A percentile compares a stretch with the other conserved stretches of the same genome.
Evolutionary conservation across 2,797 vertebrate species (phyloP).

Genomic region (Remorina albescens): DNA sequence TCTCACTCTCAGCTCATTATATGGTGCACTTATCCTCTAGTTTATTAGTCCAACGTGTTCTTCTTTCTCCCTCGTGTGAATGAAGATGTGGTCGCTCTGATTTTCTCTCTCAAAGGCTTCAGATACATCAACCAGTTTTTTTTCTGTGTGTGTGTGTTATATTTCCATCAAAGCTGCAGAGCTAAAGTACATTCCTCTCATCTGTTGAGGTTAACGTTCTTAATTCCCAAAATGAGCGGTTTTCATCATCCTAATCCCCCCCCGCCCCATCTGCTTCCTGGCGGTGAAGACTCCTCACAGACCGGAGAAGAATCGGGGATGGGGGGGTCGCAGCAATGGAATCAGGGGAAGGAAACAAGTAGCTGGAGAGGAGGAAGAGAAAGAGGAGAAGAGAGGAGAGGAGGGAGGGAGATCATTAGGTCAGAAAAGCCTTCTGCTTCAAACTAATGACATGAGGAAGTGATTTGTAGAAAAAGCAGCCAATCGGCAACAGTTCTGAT

Average conservation of each 20-base stretch:
- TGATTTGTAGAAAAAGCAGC: conserved; percentile 44
- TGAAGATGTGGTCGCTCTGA: conserved; percentile 16
- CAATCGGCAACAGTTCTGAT: conserved; percentile 53
- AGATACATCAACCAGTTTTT: conserved; percentile 14
- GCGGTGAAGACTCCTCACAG: conserved; percentile 25
- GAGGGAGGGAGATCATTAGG: conserved; percentile 18
- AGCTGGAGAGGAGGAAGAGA: conserved; percentile 12
- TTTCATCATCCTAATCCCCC: conserved; percentile 61
- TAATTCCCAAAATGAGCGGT: conserved; percentile 34
- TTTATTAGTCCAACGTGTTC: conserved; percentile 38
- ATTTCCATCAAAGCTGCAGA: conserved; percentile 30
- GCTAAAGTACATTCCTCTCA: conserved; percentile 27
- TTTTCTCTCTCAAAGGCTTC: not conserved
- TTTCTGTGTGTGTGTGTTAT: no score
- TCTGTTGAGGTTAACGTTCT: conserved; percentile 14
- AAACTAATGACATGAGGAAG: conserved; percentile 57
- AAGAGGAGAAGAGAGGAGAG: not conserved
- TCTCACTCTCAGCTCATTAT: conserved; percentile 46
- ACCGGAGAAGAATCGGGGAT: conserved; percentile 29
- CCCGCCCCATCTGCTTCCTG: conserved; percentile 19
- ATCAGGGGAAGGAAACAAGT: conserved; percentile 31
- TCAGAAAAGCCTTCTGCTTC: conserved; percentile 57
- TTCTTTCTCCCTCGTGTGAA: conserved; percentile 20
- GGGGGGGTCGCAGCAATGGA: conserved; percentile 36
- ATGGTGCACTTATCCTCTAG: conserved; percentile 26